Evolutionary conservation across 2,113 vertebrate genomes (phyloP).

Genomic region (Antechinus stuartii): DNA sequence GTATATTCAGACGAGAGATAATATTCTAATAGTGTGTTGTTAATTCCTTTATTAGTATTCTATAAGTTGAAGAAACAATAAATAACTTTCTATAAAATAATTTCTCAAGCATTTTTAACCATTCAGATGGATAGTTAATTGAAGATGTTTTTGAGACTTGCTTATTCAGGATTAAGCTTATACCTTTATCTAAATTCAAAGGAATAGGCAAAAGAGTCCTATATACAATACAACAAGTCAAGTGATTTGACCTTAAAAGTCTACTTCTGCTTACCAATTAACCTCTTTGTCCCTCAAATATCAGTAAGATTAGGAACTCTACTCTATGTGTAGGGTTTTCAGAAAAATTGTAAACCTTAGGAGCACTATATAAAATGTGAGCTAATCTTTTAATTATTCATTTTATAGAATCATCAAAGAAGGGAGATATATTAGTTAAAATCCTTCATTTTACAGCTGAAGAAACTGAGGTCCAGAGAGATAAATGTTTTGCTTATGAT

Average conservation of each 20-base stretch:
- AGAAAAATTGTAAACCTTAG: background rate
- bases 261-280: background rate
- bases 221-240: background rate
- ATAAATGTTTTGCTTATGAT: background rate
- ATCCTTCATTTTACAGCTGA: background rate
- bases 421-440: background rate
- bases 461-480: background rate
- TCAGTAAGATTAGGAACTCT: background rate
- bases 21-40: background rate
- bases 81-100: background rate
- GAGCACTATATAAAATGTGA: background rate
- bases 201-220: background rate
- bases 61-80: background rate
- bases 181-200: background rate
- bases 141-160: background rate
- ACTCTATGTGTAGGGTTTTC: background rate
- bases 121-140: background rate
- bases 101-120: background rate
- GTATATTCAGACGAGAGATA: background rate
- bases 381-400: background rate
- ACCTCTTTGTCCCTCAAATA: background rate
- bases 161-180: background rate
- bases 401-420: background rate
- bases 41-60: too few relatives aligned
- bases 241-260: background rate